Percentiles rank a stretch among this genome's conserved stretches.
These are phyloP conservation scores for Apodemus speciosus DNA, from an alignment of 2,113 vertebrate species.

Conservation along the genomic window DNA sequence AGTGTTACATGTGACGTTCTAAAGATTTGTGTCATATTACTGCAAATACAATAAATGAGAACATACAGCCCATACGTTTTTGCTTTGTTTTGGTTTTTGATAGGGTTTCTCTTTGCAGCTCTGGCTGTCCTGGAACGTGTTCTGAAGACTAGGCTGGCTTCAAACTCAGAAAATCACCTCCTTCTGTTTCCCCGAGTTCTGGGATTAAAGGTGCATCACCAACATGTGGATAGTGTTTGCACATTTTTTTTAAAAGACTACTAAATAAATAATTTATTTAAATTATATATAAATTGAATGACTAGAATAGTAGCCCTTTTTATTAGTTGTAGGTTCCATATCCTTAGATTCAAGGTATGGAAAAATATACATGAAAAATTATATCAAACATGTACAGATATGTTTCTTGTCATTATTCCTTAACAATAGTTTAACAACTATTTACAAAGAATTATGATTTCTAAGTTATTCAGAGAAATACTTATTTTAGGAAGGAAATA, in stretches of 20 bases:
- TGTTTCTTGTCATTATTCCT: background rate
- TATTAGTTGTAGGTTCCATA: background rate
- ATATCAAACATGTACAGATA: background rate
- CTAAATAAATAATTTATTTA: conserved; percentile 16
- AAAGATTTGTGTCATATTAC: background rate
- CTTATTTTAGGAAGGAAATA: background rate
- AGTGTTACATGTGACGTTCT: background rate
- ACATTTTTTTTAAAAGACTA: background rate
- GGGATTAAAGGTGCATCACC: background rate
- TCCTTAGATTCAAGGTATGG: background rate
- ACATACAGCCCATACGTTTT: background rate
- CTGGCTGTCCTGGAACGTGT: background rate
- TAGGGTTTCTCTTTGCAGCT: background rate
- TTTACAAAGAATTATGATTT: background rate
- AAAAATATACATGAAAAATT: background rate
- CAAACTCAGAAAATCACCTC: background rate
- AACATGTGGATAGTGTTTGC: background rate
- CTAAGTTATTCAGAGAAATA: background rate
- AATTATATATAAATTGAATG: background rate
- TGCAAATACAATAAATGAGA: background rate
- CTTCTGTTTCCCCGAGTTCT: background rate
- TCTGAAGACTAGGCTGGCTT: background rate
- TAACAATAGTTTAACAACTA: background rate
- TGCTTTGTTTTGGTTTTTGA: background rate
- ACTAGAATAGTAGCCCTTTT: background rate